Conservation (phyloP, 1,140 invertebrate species). For the Drosophila watanabei region DNA sequence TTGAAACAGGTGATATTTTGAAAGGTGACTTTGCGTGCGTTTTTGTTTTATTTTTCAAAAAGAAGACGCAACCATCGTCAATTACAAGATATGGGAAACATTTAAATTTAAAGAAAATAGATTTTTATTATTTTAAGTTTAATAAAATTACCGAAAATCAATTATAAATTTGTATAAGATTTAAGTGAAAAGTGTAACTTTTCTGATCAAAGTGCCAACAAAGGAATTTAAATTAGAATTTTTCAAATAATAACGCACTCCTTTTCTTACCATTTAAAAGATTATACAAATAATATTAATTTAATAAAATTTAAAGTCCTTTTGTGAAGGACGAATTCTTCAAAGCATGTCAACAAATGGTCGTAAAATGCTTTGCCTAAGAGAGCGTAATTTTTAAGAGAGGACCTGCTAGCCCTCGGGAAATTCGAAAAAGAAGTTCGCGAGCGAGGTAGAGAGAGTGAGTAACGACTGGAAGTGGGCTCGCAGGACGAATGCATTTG, state of each 20-base stretch:
- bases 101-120: not conserved
- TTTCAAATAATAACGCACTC: too few species aligned
- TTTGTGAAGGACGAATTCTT: not conserved
- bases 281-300: not conserved
- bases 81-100: not conserved
- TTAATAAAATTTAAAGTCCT: not conserved
- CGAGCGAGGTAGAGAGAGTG: slow-evolving; percentile 1
- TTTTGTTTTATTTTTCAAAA: not conserved
- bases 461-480: slow-evolving; percentile 40
- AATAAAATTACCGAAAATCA: not conserved
- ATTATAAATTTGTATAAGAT: not conserved
- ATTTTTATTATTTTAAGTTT: not conserved
- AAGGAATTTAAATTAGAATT: not conserved
- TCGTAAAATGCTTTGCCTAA: slow-evolving; percentile 17
- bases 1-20: not conserved
- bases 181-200: too few species aligned
- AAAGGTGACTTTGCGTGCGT: not conserved
- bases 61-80: not conserved
- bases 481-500: slow-evolving; percentile 21
- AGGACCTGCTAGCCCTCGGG: not conserved
- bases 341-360: slow-evolving; percentile 54
- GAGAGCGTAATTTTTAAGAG: slow-evolving; percentile 13
- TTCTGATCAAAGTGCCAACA: not conserved
- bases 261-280: not conserved
- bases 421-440: slow-evolving; percentile 34